These are phyloP conservation scores for Cuniculus paca DNA, from an alignment of 2,797 vertebrate species.

Conservation along the genomic window DNA sequence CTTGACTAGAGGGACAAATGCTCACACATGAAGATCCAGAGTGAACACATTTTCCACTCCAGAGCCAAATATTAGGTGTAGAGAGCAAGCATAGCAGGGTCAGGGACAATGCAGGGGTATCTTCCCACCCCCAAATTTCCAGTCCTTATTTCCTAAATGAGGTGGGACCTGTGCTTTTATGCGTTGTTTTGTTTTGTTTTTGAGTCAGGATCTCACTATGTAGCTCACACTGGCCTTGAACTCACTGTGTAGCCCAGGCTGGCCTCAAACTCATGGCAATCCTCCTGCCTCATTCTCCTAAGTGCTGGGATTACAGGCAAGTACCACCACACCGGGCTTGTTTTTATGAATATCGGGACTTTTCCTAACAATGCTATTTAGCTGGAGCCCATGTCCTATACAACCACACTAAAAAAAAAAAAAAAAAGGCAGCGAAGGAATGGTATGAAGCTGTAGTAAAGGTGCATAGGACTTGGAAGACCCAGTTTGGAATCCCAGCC, in stretches of 20 bases:
- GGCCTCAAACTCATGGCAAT: background rate
- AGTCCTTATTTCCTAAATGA: background rate
- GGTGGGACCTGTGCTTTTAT: background rate
- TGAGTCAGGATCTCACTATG: background rate
- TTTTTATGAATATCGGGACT: background rate
- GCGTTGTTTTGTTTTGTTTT: background rate
- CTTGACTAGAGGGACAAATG: background rate
- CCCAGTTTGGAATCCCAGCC: background rate
- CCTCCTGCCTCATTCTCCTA: background rate
- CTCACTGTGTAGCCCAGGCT: background rate
- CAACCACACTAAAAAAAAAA: background rate
- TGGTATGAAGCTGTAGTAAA: background rate
- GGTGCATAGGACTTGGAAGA: background rate
- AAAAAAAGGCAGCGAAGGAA: background rate
- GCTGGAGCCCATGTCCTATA: background rate
- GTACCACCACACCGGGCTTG: background rate
- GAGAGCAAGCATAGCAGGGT: background rate
- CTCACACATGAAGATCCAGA: background rate
- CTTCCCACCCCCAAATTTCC: background rate
- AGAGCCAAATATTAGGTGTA: accelerated
- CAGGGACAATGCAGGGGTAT: accelerated
- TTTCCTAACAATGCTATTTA: background rate
- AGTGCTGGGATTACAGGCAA: background rate
- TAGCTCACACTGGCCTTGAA: background rate
- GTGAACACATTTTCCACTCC: background rate